Evolutionary conservation across 2,888 invertebrate genomes (phyloP).

Genomic region (Stenurella melanura): DNA sequence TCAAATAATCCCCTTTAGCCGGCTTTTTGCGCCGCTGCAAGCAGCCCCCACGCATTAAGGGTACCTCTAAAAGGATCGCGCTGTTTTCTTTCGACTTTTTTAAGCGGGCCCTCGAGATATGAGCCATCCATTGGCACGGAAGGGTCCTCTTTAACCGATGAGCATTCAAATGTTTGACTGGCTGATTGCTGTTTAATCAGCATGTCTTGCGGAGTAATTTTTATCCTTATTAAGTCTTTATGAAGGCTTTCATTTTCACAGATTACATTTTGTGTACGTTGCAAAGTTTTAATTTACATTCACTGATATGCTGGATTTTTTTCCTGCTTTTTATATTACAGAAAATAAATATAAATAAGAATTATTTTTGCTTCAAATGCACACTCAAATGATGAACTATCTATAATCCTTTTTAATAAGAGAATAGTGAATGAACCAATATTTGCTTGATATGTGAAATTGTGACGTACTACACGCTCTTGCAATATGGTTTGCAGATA

Average conservation of each 20-base stretch:
- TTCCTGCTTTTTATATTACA: not conserved
- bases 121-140: constrained; percentile 66
- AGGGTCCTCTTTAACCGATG: constrained; percentile 59
- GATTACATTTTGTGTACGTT: constrained; percentile 66
- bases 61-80: constrained; percentile 69
- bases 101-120: constrained; percentile 69
- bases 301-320: not conserved
- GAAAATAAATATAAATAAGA: not conserved
- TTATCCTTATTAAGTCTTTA: constrained; percentile 70
- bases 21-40: constrained; percentile 16
- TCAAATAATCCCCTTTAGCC: not conserved
- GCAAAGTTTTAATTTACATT: constrained; percentile 51
- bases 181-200: constrained; percentile 72
- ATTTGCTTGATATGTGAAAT: too few relatives aligned
- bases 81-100: constrained; percentile 69
- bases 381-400: too few relatives aligned
- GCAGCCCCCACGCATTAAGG: constrained; percentile 18
- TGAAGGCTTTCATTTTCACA: constrained; percentile 59
- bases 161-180: constrained; percentile 66
- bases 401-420: too few relatives aligned
- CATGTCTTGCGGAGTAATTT: constrained; percentile 71
- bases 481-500: too few relatives aligned
- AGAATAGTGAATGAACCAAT: too few relatives aligned
- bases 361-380: not conserved
- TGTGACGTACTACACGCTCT: too few relatives aligned